Base-by-base conservation (phyloP, 1,140 invertebrate genomes). In the Cotesia glomerata region DNA sequence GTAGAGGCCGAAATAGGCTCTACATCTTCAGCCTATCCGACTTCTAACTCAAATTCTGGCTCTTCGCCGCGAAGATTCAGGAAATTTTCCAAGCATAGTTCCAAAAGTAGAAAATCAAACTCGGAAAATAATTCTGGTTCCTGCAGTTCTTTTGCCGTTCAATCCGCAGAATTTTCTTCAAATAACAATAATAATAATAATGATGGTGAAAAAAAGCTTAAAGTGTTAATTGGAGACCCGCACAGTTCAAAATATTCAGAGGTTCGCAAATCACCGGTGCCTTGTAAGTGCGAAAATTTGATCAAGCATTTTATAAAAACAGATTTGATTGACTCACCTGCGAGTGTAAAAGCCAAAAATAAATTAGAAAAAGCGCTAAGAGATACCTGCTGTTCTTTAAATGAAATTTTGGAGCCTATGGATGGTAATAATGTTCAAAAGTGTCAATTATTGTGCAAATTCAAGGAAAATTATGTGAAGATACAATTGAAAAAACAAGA, bases 371-470 rank as follows among this genome's bases (percentile, higher is more conserved):
- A 78, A 0, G 61, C 26, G 5, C 39, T 83, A 2, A 5, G 9
- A 1, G 77, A 78, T 5, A 75, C 76, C 1, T 81, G 74, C 26
- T 77, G 71, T n/a, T 71, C 74, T 4, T 13, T 81, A 0, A 81
- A 81, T 45, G 58, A 74, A 11, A 62, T 76, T n/a, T 56, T 80
- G 0, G 35, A 16, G 2, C 76, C 72, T 32, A 34, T 79, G 13
- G 59, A 74, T 34, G 18, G 11, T 13, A 54, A 61, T n/a, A 71
- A 18, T 13, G 59, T 61, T 0, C 63, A 39, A 13, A 49, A 36
- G 8, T 67, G 77, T 9, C 36, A 51, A 34, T 72, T 83, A 4
- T 63, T 72, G 8, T 81, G 79, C 16, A 63, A 80, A 13, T 77
- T 82, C 32, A 67, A 73, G 16, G 45, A 63, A 0, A 75, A 72